Base-by-base conservation (phyloP, 2,797 vertebrate genomes). In the Lagocephalus sceleratus region DNA sequence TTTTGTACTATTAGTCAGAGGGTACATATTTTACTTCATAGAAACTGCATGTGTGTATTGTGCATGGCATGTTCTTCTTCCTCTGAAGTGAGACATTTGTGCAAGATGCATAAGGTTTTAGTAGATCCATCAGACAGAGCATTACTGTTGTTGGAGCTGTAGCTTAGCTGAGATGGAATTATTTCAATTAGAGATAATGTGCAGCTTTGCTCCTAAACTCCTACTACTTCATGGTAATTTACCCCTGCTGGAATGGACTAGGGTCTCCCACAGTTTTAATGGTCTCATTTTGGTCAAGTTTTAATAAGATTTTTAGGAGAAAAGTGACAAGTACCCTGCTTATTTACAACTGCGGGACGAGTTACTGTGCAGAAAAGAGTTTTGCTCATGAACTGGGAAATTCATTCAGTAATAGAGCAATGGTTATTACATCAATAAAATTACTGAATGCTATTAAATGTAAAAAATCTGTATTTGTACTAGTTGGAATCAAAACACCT, bases 141-240 rank as follows among this genome's bases (percentile, higher is more conserved):
- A 69, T 72, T 70, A 61, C 54, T 77, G 47, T 59, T 62, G 57
- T 42, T 26, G 19, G 73, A 60, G 39, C 32, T 35, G 32, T 35
- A 73, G 75, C 73, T 51, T 60, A 61, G 76, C 65, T 67, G 57
- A 69, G 79, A 85, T 67, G 71, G 71, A 75, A 57, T 76, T 65
- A 54, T 82, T 84, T 87, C 83, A 88, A 87, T 87, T 83, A 85
- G 68, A 76, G 71, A 75, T 84, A 79, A 85, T 86, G 82, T 73
- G 73, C 73, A 72, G 78, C 79, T 78, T 82, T 86, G 72, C 74
- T 85, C 62, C 71, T 82, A 75, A 85, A 82, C 77, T 78, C 77
- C 57, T 73, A 72, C 66, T 70, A 48, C 70, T 75, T 75, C 54
- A 66, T 67, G 70, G 76, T 80, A 81, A 87, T 87, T 84, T 75